Percentiles rank a stretch among this genome's conserved stretches.
phyloP scores from a whole-genome alignment of 2,113 vertebrate genomes.

The Gobiocypris rarus region DNA sequence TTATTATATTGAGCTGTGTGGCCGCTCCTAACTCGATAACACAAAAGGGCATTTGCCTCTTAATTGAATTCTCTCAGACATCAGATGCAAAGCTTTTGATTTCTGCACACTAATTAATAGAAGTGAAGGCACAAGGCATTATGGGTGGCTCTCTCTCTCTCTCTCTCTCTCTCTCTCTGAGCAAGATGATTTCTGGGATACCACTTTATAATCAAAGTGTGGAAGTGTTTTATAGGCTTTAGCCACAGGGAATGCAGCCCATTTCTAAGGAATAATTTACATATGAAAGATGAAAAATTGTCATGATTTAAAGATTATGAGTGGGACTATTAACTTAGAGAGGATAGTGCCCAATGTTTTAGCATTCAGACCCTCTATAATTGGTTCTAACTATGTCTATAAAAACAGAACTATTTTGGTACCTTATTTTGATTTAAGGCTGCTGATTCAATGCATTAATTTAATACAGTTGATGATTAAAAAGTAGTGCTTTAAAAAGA shows the following conservation, averaged over 20 bases:
- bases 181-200: slow-evolving; percentile 52
- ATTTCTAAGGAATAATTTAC: slow-evolving; percentile 18
- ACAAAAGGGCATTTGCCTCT: slow-evolving; percentile 46
- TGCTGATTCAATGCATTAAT: not conserved
- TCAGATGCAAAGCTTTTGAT: slow-evolving; percentile 62
- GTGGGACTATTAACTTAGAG: slow-evolving; percentile 13
- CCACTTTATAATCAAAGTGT: slow-evolving; percentile 66
- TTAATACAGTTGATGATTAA: not conserved
- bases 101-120: slow-evolving; percentile 58
- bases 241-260: slow-evolving; percentile 21
- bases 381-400: not conserved
- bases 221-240: slow-evolving; percentile 37
- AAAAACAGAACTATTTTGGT: not conserved
- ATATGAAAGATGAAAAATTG: slow-evolving; percentile 34
- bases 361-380: not conserved
- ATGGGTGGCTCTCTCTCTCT: not conserved
- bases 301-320: slow-evolving; percentile 41
- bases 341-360: not conserved
- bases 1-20: slow-evolving; percentile 37
- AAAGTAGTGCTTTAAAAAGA: not conserved
- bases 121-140: slow-evolving; percentile 30
- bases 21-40: slow-evolving; percentile 48
- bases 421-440: not conserved
- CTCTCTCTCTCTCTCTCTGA: not conserved
- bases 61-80: slow-evolving; percentile 52